These are phyloP conservation scores for Mustela lutreola DNA, from an alignment of 2,113 vertebrate genomes.

Conservation along the genomic window DNA sequence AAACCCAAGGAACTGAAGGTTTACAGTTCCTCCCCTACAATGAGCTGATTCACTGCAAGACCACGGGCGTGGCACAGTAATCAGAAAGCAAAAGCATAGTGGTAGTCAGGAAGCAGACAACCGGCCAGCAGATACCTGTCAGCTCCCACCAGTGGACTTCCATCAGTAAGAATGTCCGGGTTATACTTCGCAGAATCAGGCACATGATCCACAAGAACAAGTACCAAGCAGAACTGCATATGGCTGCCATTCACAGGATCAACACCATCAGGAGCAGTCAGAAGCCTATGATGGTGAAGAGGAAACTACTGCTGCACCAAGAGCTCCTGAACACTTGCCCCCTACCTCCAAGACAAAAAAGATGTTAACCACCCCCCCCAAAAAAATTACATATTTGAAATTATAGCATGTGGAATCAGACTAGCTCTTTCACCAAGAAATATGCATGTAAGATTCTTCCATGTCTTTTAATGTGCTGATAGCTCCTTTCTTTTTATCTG, in stretches of 20 bases:
- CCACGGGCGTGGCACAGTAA: background rate
- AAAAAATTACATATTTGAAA: background rate
- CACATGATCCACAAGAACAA: background rate
- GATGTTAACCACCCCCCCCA: background rate
- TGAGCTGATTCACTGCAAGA: background rate
- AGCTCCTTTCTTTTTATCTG: background rate
- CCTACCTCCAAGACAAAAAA: background rate
- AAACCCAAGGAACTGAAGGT: background rate
- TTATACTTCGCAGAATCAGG: background rate
- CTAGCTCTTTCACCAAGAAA: background rate
- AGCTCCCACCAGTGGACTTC: background rate
- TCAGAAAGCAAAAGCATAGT: background rate
- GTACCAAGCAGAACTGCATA: background rate
- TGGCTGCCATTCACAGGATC: background rate
- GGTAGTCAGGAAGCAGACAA: background rate
- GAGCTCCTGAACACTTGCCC: background rate
- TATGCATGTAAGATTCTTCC: background rate
- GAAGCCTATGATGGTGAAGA: background rate
- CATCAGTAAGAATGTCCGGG: background rate
- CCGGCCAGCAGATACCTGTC: background rate
- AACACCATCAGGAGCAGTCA: background rate
- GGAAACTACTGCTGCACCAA: background rate
- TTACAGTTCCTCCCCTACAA: background rate
- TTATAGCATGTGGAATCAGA: background rate
- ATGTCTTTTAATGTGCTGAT: background rate